A percentile compares a stretch with the other conserved stretches of the same genome.
Evolutionary conservation across 2,888 invertebrate species (phyloP).

Genomic region (Ectobius pallidus): DNA sequence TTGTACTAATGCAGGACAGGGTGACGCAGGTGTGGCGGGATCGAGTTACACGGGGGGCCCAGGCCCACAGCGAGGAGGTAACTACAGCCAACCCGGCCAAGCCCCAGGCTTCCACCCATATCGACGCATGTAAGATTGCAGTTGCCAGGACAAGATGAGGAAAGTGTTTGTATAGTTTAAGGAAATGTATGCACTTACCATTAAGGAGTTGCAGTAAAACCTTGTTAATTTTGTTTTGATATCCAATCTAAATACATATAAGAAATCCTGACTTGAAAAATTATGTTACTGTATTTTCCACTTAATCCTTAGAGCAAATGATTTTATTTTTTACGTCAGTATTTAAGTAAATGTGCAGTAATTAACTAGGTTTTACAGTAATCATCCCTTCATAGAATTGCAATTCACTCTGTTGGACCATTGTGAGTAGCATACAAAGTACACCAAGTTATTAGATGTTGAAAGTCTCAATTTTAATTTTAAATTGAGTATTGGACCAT

Average conservation of each 20-base stretch:
- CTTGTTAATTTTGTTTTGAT: constrained; percentile 9
- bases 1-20: constrained; percentile 46
- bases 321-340: not conserved
- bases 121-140: constrained; percentile 52
- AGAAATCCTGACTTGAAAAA: not conserved
- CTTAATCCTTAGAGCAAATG: not conserved
- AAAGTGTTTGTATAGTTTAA: constrained; percentile 23
- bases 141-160: not conserved
- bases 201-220: constrained; percentile 16
- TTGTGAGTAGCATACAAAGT: no score
- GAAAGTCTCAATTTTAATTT: not conserved
- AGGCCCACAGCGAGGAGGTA: constrained; percentile 59
- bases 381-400: not conserved
- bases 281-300: not conserved
- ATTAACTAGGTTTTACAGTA: constrained; percentile 19
- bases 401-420: no score
- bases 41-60: constrained; percentile 50
- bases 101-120: constrained; percentile 60
- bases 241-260: not conserved
- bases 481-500: not conserved
- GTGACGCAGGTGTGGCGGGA: constrained; percentile 47
- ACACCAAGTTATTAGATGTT: constrained; percentile 9
- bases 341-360: constrained; percentile 6
- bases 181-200: constrained; percentile 21
- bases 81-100: constrained; percentile 53